Evolutionary conservation across 2,113 vertebrate species (phyloP).

Genomic region (Gasterosteus nipponicus): DNA sequence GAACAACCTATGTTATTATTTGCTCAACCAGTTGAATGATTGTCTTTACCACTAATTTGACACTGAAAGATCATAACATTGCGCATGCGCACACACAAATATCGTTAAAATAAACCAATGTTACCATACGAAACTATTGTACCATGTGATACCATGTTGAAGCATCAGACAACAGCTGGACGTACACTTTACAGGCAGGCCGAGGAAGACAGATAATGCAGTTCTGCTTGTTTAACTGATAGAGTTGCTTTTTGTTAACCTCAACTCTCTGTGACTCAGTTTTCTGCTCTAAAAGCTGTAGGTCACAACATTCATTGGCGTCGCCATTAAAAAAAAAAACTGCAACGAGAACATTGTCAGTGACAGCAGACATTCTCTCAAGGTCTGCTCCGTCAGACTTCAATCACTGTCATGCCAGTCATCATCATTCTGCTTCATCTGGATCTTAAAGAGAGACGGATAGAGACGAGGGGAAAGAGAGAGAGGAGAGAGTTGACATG

Average conservation of each 20-base stretch:
- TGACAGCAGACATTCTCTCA: conserved; percentile 18
- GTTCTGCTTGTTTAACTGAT: not conserved
- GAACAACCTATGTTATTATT: too few relatives aligned
- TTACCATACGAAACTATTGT: not conserved
- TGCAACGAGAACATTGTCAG: not conserved
- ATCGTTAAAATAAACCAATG: too few relatives aligned
- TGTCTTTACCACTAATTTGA: too few relatives aligned
- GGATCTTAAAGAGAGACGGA: not conserved
- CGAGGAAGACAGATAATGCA: not conserved
- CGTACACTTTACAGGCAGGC: not conserved
- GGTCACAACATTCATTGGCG: not conserved
- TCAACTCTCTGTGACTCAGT: not conserved
- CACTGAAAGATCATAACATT: too few relatives aligned
- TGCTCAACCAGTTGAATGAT: too few relatives aligned
- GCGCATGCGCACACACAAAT: not conserved
- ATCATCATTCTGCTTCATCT: not conserved
- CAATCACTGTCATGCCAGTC: conserved; percentile 19
- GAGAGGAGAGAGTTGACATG: not conserved
- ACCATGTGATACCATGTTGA: not conserved
- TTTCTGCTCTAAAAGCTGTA: not conserved
- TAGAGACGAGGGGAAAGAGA: not conserved
- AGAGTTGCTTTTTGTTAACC: too few relatives aligned
- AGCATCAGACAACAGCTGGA: not conserved
- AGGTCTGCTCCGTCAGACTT: conserved; percentile 28
- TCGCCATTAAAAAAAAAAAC: not conserved